Evolutionary conservation across 2,797 vertebrate species (phyloP).

Genomic region (Melanotaenia parkinsoni): DNA sequence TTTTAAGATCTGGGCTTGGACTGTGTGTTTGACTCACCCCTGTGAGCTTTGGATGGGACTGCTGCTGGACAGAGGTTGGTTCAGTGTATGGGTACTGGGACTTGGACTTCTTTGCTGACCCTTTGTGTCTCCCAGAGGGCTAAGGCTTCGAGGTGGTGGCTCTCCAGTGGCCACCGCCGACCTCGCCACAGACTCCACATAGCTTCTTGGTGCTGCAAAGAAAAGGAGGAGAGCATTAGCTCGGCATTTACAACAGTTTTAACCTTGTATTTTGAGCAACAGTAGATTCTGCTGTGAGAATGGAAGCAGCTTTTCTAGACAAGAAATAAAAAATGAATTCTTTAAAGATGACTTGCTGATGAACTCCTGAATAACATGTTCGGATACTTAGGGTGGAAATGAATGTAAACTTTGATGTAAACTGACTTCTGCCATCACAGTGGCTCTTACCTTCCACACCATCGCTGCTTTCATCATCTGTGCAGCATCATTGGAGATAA

Average conservation of each 20-base stretch:
- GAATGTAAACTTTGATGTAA: background rate
- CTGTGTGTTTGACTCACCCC: conserved; percentile 80
- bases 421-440: conserved; percentile 36
- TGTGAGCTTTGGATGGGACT: conserved; percentile 90
- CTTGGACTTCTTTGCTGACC: conserved; percentile 79
- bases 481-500: conserved; percentile 68
- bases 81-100: conserved; percentile 78
- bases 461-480: conserved; percentile 87
- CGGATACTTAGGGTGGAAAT: conserved; percentile 19
- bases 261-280: background rate
- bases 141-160: conserved; percentile 60
- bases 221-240: background rate
- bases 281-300: background rate
- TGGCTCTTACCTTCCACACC: conserved; percentile 89
- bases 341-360: background rate
- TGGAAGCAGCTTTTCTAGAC: conserved; percentile 10
- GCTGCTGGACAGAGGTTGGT: conserved; percentile 90
- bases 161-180: conserved; percentile 82
- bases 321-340: conserved; percentile 26
- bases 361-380: background rate
- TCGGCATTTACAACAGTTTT: background rate
- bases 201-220: conserved; percentile 91
- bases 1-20: background rate
- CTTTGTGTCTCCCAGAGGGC: conserved; percentile 63
- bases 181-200: conserved; percentile 94